Base-by-base conservation (phyloP, 2,888 invertebrate species). In the Ennomos fuscantarius region DNA sequence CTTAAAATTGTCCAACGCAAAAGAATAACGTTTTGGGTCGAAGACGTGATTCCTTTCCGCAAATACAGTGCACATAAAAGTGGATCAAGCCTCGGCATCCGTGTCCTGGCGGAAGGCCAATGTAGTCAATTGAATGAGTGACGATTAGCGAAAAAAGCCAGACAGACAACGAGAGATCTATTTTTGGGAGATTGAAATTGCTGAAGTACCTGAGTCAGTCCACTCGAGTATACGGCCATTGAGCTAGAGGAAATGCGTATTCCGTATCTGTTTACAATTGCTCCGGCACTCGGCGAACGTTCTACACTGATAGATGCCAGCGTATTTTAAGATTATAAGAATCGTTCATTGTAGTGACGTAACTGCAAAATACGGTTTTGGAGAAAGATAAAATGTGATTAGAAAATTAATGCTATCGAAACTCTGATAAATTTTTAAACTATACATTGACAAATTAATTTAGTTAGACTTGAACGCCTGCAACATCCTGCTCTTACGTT, bases 31-130 rank as follows among this genome's bases (percentile, higher is more conserved):
- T 51, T 63, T 62, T 50, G 50, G 49, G 50, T 56, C 46, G 60
- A 54, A 64, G 68, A 76, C 76, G 75, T 75, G 82, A 76, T 79
- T 71, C 72, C 69, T 79, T 81, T 82, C 77, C 73, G 68, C 74
- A 76, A 78, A 80, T 76, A 78, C 72, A 67, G 72, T 65, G 66
- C 63, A 70, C 72, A 78, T 82, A 76, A 81, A 82, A 79, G 75
- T 81, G 79, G 80, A 81, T 73, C 78, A 76, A 74, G 80, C 78
- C 76, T 81, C 81, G 84, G 83, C 81, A 81, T 76, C 77, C 70
- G 69, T 78, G 76, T 82, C 81, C 89, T 91, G 92, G 91, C 87
- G 78, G 76, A 77, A 84, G 81, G 88, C 91, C 91, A 92, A 86
- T 72, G 66, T 61, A 76, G 73, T 72, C 81, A 83, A 87, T 89